Evolutionary conservation across 2,113 vertebrate species (phyloP), one percentile per base, ranked within the genome.

Genomic region (Elanoides forficatus): DNA sequence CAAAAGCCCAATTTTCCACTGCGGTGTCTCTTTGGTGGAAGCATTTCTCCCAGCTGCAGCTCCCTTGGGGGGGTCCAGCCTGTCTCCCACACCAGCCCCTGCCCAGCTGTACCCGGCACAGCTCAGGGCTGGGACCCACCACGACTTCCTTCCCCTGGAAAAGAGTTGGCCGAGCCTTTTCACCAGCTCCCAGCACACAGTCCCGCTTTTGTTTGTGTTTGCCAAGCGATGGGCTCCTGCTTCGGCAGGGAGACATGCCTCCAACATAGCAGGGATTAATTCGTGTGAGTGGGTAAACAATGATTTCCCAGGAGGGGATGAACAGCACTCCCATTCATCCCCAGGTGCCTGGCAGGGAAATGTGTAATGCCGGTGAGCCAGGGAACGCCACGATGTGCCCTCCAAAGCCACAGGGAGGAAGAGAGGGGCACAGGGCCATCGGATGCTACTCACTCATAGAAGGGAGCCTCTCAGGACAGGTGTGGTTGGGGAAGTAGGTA

Each of bases 391-490:
- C 7, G 0, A 38, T 2, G 42, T 10, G 52, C 58, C 80, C 75
- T 48, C 32, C 67, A 80, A 63, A 80, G 66, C 47, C 84, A 60
- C 0, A 1, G 27, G 38, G 23, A 89, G 42, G 45, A 66, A 45
- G 42, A 56, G 34, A 62, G 22, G 52, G 36, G 23, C 25, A n/a
- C 1, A 1, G 43, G 30, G 38, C 19, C 2, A 2, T 13, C 5
- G 3, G 79, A 52, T 55, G 81, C 27, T 89, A 99, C 99, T 99
- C 94, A 99, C 99, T 99, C 99, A 99, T 99, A 94, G 99, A 99
- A 97, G 98, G 99, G 97, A 99, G 98, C 92, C 98, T 99, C 95
- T 99, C 99, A 0, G 99, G 99, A 97, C 99, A 99, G 58, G 98
- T 97, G 60, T 98, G 98, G 72, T 98, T 99, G 59, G 99, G 98